phyloP scores from a whole-genome alignment of 2,888 invertebrate genomes.

The Athrips mouffetella region DNA sequence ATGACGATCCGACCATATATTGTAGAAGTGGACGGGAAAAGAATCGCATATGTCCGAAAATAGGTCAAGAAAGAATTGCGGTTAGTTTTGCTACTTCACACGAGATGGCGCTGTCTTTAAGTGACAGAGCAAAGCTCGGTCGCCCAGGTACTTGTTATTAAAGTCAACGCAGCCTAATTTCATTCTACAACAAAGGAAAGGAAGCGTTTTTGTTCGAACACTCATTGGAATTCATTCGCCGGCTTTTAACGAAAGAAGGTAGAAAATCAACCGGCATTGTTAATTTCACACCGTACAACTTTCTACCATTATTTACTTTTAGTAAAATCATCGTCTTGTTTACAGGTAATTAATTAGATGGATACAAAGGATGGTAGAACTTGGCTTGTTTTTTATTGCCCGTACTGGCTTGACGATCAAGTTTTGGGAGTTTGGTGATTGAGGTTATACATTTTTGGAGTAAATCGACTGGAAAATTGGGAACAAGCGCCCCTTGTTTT shows the following conservation, averaged over 20 bases:
- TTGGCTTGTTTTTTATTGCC: slow-evolving; percentile 54
- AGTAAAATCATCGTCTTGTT: slow-evolving; percentile 75
- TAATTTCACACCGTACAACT: slow-evolving; percentile 59
- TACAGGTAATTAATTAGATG: slow-evolving; percentile 73
- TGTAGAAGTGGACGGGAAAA: too few species aligned
- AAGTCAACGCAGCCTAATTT: slow-evolving; percentile 15
- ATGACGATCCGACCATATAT: too few species aligned
- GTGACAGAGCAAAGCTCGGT: too few species aligned
- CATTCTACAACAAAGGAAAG: slow-evolving; percentile 14
- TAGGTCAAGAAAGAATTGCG: too few species aligned
- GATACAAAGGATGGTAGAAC: slow-evolving; percentile 53
- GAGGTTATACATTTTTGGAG: slow-evolving; percentile 57
- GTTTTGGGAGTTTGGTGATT: slow-evolving; percentile 53
- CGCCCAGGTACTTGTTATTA: too few species aligned
- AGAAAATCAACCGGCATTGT: slow-evolving; percentile 62
- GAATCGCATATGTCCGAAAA: too few species aligned
- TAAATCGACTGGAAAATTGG: slow-evolving; percentile 76
- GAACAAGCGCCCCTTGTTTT: slow-evolving; percentile 42
- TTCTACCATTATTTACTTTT: slow-evolving; percentile 73
- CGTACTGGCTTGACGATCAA: slow-evolving; percentile 53
- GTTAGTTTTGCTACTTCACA: too few species aligned
- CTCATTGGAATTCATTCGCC: slow-evolving; percentile 39
- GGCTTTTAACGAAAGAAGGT: slow-evolving; percentile 41
- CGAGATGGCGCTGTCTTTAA: too few species aligned
- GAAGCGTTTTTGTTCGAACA: slow-evolving; percentile 36